These are phyloP conservation scores for Malurus alboscapulatus DNA, from an alignment of 2,113 vertebrate species.

Conservation along the genomic window DNA sequence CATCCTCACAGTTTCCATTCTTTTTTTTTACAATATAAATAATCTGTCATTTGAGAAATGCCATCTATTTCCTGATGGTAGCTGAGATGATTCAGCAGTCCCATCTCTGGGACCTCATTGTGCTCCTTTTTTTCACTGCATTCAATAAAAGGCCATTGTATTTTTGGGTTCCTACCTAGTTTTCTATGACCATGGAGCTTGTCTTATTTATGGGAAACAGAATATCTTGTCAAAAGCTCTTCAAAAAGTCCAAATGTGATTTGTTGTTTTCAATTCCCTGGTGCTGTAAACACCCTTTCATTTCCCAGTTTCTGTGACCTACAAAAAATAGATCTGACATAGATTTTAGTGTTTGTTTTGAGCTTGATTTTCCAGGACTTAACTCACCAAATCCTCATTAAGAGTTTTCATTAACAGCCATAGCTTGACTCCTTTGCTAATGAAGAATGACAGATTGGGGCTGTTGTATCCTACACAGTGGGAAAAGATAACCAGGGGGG, in stretches of 20 bases:
- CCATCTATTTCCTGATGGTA: neutral
- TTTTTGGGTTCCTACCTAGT: neutral
- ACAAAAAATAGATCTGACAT: neutral
- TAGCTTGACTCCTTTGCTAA: slow-evolving; percentile 15
- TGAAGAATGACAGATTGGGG: slow-evolving; percentile 28
- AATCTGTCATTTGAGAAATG: neutral
- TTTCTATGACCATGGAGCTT: neutral
- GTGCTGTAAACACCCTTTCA: neutral
- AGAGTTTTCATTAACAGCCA: neutral
- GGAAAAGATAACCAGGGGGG: neutral
- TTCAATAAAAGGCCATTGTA: neutral
- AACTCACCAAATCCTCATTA: slow-evolving; percentile 2
- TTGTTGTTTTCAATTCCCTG: neutral
- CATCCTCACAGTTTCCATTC: neutral
- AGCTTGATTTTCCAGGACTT: slow-evolving; percentile 6
- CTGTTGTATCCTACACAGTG: neutral
- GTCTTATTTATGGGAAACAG: neutral
- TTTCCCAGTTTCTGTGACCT: neutral
- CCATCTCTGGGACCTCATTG: neutral
- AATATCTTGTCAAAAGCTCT: neutral
- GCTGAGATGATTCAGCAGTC: slow-evolving; percentile 4
- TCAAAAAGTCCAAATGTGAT: neutral
- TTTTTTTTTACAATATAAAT: neutral
- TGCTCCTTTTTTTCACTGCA: neutral
- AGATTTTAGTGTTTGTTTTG: neutral